Percentiles rank a stretch among this genome's conserved stretches.
Evolutionary conservation across 1,140 invertebrate genomes (phyloP).

Genomic region (Drosophila nannoptera): DNA sequence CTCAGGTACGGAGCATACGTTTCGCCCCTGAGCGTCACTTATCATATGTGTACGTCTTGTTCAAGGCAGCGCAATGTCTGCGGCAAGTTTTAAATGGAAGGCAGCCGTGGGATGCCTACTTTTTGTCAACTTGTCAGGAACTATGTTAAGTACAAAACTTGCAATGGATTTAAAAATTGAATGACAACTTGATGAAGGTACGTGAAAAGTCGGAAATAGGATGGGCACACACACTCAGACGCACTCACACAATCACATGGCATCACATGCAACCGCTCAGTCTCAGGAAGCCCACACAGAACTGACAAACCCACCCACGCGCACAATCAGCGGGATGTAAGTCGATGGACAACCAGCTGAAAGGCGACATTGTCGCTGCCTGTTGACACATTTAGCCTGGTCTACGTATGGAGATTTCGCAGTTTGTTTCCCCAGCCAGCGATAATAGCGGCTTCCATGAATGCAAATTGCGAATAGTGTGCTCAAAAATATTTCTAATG

Average conservation of each 20-base stretch:
- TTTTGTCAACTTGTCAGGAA: constrained; percentile 75
- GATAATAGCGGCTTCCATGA: constrained; percentile 72
- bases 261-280: no score
- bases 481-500: constrained; percentile 61
- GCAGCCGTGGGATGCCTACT: constrained; percentile 56
- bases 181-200: constrained; percentile 78
- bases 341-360: constrained; percentile 49
- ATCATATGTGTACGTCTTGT: neutral
- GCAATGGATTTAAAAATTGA: constrained; percentile 78
- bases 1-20: no score
- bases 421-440: constrained; percentile 54
- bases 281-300: neutral
- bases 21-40: neutral
- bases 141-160: constrained; percentile 78
- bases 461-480: constrained; percentile 73
- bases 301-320: neutral
- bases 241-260: constrained; percentile 17
- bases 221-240: constrained; percentile 44
- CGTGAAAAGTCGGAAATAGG: constrained; percentile 75
- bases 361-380: constrained; percentile 63
- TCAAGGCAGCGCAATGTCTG: constrained; percentile 22
- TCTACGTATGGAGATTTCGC: constrained; percentile 50
- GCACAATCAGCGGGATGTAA: constrained; percentile 21
- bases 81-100: constrained; percentile 67
- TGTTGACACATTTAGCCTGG: constrained; percentile 62